Conservation (phyloP, 2,888 invertebrate genomes). For the Spilosoma lubricipeda region DNA sequence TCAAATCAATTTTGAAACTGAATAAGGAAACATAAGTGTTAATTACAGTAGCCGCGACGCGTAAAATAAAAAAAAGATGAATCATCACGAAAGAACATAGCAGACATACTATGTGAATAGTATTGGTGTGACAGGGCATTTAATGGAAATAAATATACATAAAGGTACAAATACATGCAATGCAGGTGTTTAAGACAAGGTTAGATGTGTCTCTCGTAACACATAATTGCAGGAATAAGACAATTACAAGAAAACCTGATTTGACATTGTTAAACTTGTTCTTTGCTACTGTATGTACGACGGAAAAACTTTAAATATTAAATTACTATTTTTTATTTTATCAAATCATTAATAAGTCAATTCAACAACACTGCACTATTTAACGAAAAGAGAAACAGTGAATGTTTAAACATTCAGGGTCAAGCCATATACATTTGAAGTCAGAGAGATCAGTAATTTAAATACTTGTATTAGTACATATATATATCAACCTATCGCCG, state of each 20-base stretch:
- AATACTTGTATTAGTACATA: neutral
- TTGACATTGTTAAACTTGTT: conserved; percentile 55
- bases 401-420: conserved; percentile 1
- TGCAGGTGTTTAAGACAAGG: conserved; percentile 76
- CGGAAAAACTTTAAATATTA: conserved; percentile 47
- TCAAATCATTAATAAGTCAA: conserved; percentile 22
- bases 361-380: neutral
- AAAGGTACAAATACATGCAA: conserved; percentile 44
- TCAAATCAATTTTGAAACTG: conserved; percentile 21
- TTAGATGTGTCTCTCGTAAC: conserved; percentile 67
- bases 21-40: conserved; percentile 50
- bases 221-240: conserved; percentile 66
- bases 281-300: conserved; percentile 52
- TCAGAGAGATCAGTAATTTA: neutral
- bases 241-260: conserved; percentile 71
- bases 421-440: neutral
- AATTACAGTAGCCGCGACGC: conserved; percentile 48
- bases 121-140: conserved; percentile 63
- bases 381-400: conserved; percentile 6
- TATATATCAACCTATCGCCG: too few species aligned
- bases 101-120: conserved; percentile 56
- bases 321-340: conserved; percentile 24
- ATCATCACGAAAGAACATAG: conserved; percentile 59
- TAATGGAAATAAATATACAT: conserved; percentile 53
- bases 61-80: conserved; percentile 57